Evolutionary conservation across 2,797 vertebrate genomes (phyloP).

Genomic region (Meriones psammophilus): DNA sequence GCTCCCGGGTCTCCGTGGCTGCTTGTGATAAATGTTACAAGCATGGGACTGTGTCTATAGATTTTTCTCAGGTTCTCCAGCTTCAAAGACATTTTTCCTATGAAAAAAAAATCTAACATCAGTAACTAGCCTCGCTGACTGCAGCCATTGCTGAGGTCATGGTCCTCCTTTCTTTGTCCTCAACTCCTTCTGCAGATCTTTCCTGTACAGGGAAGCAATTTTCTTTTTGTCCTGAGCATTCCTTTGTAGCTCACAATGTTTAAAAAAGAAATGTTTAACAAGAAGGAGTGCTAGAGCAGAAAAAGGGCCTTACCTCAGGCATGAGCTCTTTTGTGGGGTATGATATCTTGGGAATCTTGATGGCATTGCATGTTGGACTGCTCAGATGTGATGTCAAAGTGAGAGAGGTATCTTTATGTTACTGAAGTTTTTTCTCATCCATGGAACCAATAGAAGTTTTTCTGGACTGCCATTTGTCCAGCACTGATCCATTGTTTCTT

Average conservation of each 20-base stretch:
- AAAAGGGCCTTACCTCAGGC: background rate
- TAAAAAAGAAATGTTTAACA: background rate
- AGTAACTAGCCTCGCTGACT: background rate
- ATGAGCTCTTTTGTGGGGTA: accelerated
- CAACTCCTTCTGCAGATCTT: background rate
- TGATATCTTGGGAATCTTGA: background rate
- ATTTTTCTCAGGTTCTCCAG: background rate
- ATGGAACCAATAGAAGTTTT: background rate
- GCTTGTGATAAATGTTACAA: background rate
- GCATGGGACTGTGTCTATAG: background rate
- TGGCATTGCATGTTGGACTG: background rate
- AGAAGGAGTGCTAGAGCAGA: background rate
- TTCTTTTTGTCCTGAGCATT: background rate
- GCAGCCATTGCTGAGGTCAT: accelerated
- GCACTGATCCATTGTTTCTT: accelerated
- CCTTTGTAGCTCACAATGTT: background rate
- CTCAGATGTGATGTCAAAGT: background rate
- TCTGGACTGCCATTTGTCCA: no score
- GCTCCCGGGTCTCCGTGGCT: background rate
- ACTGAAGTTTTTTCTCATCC: background rate
- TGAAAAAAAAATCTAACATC: background rate
- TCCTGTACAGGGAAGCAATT: background rate
- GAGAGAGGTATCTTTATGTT: accelerated
- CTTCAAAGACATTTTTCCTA: background rate
- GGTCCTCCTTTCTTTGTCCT: accelerated